phyloP scores from a whole-genome alignment of 2,113 vertebrate species.

The Tauraco erythrolophus region DNA sequence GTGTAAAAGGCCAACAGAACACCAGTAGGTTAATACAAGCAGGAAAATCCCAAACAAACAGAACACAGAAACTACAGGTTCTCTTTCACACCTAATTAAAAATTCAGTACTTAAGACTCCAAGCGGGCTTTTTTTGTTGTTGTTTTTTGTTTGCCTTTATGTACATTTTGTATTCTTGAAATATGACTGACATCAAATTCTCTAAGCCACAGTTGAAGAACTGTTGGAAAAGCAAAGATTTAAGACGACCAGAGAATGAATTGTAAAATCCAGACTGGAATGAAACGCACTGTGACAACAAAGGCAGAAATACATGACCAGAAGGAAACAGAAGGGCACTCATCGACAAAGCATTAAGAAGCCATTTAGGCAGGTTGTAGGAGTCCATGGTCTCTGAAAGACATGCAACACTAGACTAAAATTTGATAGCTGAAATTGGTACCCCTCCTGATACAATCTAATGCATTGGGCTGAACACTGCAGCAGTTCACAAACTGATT shows the following conservation, averaged over 20 bases:
- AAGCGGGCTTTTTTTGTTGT: not conserved
- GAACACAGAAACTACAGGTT: not conserved
- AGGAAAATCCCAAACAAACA: not conserved
- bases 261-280: conserved; percentile 26
- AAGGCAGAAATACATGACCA: not conserved
- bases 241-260: not conserved
- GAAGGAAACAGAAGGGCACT: conserved; percentile 4
- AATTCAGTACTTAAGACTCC: not conserved
- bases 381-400: conserved; percentile 45
- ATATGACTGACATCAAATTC: not conserved
- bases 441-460: not conserved
- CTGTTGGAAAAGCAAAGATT: not conserved
- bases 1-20: not conserved
- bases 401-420: not conserved
- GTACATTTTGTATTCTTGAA: not conserved
- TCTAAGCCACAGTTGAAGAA: not conserved
- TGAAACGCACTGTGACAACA: not conserved
- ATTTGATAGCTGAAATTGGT: not conserved
- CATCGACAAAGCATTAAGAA: conserved; percentile 1
- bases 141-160: not conserved
- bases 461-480: not conserved
- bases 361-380: not conserved
- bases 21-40: not conserved
- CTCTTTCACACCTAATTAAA: not conserved
- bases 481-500: conserved; percentile 20